Evolutionary conservation across 1,140 invertebrate genomes (phyloP).

Genomic region (Asbolus verrucosus): DNA sequence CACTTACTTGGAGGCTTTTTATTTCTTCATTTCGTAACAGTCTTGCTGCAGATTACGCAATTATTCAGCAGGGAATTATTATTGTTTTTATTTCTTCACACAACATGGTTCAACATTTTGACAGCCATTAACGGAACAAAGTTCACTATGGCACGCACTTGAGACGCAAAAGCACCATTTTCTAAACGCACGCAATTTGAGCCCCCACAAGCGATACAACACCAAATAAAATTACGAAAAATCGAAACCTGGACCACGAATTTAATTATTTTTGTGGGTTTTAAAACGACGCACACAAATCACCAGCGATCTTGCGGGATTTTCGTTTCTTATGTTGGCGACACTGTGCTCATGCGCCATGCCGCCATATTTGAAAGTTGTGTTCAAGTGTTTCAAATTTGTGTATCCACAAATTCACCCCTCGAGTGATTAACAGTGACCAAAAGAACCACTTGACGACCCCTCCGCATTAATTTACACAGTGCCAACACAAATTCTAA

Average conservation of each 20-base stretch:
- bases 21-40: conserved; percentile 21
- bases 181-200: too few relatives aligned
- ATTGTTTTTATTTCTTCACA: conserved; percentile 36
- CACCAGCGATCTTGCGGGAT: not conserved
- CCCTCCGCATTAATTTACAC: too few relatives aligned
- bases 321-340: not conserved
- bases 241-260: not conserved
- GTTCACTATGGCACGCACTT: conserved; percentile 24
- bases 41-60: conserved; percentile 14
- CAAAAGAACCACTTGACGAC: too few relatives aligned
- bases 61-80: conserved; percentile 18
- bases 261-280: too few relatives aligned
- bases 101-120: conserved; percentile 32
- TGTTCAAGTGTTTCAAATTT: not conserved
- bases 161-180: conserved; percentile 20
- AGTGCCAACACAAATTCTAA: too few relatives aligned
- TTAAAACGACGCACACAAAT: not conserved
- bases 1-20: not conserved
- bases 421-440: too few relatives aligned
- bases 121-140: conserved; percentile 25
- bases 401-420: too few relatives aligned
- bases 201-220: too few relatives aligned
- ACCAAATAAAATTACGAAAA: not conserved
- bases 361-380: not conserved
- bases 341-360: not conserved